Conservation (phyloP, 2,888 invertebrate genomes). For the Orchestes rusci region DNA sequence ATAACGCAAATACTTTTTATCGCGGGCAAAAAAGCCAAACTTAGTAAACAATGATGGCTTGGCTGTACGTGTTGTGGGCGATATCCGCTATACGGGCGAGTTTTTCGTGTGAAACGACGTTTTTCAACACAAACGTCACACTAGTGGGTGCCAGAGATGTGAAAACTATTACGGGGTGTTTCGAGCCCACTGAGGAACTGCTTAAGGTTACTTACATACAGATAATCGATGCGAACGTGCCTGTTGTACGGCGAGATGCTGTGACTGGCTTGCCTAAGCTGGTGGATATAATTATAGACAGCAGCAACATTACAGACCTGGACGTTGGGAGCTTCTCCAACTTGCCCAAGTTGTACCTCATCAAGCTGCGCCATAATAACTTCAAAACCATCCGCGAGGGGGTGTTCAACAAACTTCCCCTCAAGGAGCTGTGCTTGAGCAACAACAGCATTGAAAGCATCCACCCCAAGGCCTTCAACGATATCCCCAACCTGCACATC, state of each 20-base stretch:
- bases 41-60: constrained; percentile 17
- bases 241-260: constrained; percentile 34
- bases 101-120: constrained; percentile 28
- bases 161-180: constrained; percentile 35
- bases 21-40: constrained; percentile 3
- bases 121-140: constrained; percentile 34
- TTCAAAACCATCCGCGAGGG: constrained; percentile 29
- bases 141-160: constrained; percentile 34
- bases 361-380: constrained; percentile 30
- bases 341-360: constrained; percentile 28
- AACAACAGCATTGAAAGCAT: constrained; percentile 32
- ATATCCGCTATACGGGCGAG: not conserved
- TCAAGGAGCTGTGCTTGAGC: constrained; percentile 30
- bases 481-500: constrained; percentile 32
- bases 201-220: constrained; percentile 36
- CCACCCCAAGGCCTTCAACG: constrained; percentile 31
- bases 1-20: constrained; percentile 18
- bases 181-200: constrained; percentile 32
- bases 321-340: constrained; percentile 32
- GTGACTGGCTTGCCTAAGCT: constrained; percentile 35
- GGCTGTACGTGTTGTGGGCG: constrained; percentile 1
- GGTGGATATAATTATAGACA: constrained; percentile 31
- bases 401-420: constrained; percentile 30
- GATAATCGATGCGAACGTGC: constrained; percentile 35
- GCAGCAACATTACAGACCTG: constrained; percentile 29